Base-by-base conservation (phyloP, 2,797 vertebrate species). In the Synaphobranchus kaupii region DNA sequence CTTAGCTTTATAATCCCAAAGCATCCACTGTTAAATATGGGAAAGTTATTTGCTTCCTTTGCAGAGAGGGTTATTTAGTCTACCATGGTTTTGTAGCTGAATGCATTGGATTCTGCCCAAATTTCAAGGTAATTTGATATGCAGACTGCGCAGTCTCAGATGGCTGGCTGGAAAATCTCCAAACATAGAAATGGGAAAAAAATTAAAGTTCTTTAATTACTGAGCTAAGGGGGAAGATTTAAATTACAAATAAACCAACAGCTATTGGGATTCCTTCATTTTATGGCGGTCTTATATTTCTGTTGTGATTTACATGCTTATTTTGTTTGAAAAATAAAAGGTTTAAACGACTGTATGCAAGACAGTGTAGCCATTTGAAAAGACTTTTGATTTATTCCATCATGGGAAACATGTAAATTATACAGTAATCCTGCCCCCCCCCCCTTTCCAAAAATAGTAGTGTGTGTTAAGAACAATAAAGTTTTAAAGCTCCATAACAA, bases 401-500 rank as follows among this genome's bases (percentile, higher is more conserved):
- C 92, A 90, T 88, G 87, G 91, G 90, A 91, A 92, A 92, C 89
- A 89, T 85, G 87, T 90, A 85, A 90, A 91, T 92, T 87, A 91
- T 88, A 90, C 91, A 92, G 86, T 78, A 86, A 87, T 84, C 63
- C 84, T 95, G 95, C 82, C 9, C 10, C 58, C 22, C 50, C 34
- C 7, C 34, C 22, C 47, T 60, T 93, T 94, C 92, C 89, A 95
- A 96, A 96, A 95, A 95, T 95, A 96, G 92, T 93, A 95, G 93
- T 93, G 89, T 95, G 93, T 91, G 85, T 94, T 94, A 94, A 94
- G 91, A 96, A 95, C 94, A 95, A 95, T 95, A 93, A 94, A 93
- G 93, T 95, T 95, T 95, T 94, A 96, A 96, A 94, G 93, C 91
- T 94, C 94, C 91, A 93, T 96, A 95, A 92, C 92, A 97, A 97